phyloP scores from a whole-genome alignment of 2,113 vertebrate species.

The Protomyctophum bolini region DNA sequence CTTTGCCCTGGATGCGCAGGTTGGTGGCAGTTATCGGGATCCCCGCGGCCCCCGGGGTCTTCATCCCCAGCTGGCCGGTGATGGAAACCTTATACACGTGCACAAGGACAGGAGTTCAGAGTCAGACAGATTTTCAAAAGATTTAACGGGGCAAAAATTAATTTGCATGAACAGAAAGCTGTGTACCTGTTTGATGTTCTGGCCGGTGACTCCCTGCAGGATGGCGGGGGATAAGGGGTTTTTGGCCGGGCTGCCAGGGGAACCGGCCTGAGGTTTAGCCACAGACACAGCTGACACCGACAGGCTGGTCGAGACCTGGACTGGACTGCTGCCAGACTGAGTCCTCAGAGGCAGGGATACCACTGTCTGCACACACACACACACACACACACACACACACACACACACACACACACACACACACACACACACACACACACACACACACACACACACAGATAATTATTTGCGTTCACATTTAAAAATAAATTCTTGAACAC shows the following conservation, averaged over 20 bases:
- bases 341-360: conserved; percentile 89
- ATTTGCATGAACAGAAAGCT: not conserved
- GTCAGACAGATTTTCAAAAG: not conserved
- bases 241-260: conserved; percentile 79
- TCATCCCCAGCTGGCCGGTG: conserved; percentile 92
- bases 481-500: too few species aligned
- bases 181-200: conserved; percentile 93
- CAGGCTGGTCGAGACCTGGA: conserved; percentile 80
- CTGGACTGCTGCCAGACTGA: conserved; percentile 76
- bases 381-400: too few species aligned
- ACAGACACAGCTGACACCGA: conserved; percentile 82
- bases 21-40: conserved; percentile 93
- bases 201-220: conserved; percentile 86
- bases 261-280: conserved; percentile 82
- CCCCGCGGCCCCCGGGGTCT: conserved; percentile 80
- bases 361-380: conserved; percentile 74
- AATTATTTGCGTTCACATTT: too few species aligned
- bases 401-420: not conserved
- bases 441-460: not conserved
- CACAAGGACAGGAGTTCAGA: not conserved
- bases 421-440: not conserved
- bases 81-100: conserved; percentile 86
- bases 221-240: conserved; percentile 81
- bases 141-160: too few species aligned
- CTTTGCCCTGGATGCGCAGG: conserved; percentile 95